Evolutionary conservation across 2,888 invertebrate genomes (phyloP).

Genomic region (Euclidia mi): DNA sequence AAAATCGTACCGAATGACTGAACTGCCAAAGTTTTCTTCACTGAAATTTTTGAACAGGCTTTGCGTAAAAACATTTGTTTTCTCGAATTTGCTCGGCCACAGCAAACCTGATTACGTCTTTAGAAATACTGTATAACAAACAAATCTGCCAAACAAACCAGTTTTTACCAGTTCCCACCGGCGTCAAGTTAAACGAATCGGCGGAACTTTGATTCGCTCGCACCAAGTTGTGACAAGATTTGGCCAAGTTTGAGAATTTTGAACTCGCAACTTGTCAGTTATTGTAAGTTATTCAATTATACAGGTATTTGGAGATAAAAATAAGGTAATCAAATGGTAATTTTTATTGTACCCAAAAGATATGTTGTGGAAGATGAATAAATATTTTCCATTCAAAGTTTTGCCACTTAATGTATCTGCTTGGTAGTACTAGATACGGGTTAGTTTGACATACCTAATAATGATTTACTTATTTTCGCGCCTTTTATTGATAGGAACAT

Average conservation of each 20-base stretch:
- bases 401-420: no score
- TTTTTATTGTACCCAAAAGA: no score
- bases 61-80: constrained; percentile 50
- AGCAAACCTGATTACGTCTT: constrained; percentile 65
- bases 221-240: constrained; percentile 61
- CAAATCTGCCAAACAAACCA: constrained; percentile 59
- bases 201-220: constrained; percentile 61
- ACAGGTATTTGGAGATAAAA: constrained; percentile 43
- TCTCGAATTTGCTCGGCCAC: constrained; percentile 44
- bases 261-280: constrained; percentile 35
- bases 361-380: no score
- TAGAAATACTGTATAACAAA: constrained; percentile 64
- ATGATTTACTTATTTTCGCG: no score
- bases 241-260: constrained; percentile 52
- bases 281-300: constrained; percentile 55
- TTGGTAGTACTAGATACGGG: no score
- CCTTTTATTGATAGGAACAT: no score
- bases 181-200: constrained; percentile 58
- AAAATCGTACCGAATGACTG: constrained; percentile 30
- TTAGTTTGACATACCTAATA: no score
- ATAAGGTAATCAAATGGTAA: constrained; percentile 44
- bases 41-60: constrained; percentile 49
- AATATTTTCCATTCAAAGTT: no score
- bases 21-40: constrained; percentile 39
- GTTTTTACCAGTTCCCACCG: constrained; percentile 57